Evolutionary conservation across 2,888 invertebrate genomes (phyloP), one percentile per base, ranked within the genome.

Genomic region (Coelinius sp.): DNA sequence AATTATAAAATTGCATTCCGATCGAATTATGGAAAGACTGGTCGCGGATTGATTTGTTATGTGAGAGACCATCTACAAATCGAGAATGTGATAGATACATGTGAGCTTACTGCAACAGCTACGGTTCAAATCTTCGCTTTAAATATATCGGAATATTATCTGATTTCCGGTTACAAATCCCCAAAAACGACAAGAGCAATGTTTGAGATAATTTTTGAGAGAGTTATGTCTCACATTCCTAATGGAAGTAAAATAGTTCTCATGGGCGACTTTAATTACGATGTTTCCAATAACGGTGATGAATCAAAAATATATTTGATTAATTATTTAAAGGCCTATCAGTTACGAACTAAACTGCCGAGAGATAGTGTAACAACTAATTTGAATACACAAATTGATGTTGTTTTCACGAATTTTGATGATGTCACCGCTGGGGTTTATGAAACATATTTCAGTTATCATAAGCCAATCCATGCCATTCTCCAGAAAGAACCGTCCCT

Each of bases 361-460:
- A 12, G 7, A 22, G 24, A 59, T 17, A n/a, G 17, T 22, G 12
- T 62, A 24, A 71, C 67, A 38, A 71, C 71, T 1, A 49, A 49
- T 62, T 71, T 62, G 8, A 62, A 67, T 8, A 71, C 71, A 14
- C 66, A 66, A 66, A 71, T 71, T 0, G 49, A 71, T 46, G 71
- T 71, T 10, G 49, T 71, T 24, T 66, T 66, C 38, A n/a, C 44
- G 7, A 66, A 71, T 35, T 46, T 46, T n/a, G 2, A 6, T 0
- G 35, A 25, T 24, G 22, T 66, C 0, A 7, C 25, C 20, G n/a
- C n/a, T n/a, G n/a, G n/a, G n/a, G n/a, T n/a, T n/a, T n/a, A n/a
- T n/a, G n/a, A n/a, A n/a, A n/a, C n/a, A n/a, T n/a, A n/a, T n/a
- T n/a, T n/a, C n/a, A n/a, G n/a, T n/a, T n/a, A n/a, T n/a, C 66